Evolutionary conservation across 2,113 vertebrate genomes (phyloP), one percentile per base, ranked within the genome.

Genomic region (Malaclemys terrapin): DNA sequence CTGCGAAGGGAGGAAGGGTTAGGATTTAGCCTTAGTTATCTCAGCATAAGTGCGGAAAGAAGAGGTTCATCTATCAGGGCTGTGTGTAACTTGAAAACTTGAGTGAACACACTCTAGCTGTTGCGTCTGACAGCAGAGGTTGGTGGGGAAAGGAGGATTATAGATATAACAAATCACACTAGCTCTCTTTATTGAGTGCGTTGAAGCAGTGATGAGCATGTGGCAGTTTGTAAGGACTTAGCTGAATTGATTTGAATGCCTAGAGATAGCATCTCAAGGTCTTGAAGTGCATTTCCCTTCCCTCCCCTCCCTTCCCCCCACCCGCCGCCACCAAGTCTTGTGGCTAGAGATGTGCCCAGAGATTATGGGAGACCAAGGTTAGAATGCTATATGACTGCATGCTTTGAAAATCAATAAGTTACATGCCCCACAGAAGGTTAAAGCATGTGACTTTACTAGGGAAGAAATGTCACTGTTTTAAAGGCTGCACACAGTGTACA

Each of bases 381-480:
- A 85, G 35, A 38, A 72, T 49, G 20, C 45, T 50, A 38, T 31
- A 31, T 62, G 11, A 24, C 31, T 45, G 19, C 5, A 14, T 54
- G n/a, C n/a, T 42, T 53, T 85, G 38, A 42, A 75, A 24, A 85
- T 20, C 45, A 59, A 4, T 3, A 88, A 56, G 20, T 10, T 16
- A 27, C 6, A 69, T n/a, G 31, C 49, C 52, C 27, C 12, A 9
- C 0, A 42, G 24, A 8, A 8, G 0, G 1, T 35, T 19, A 75
- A 52, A 53, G 24, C 4, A 11, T 45, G 0, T 10, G n/a, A 4
- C 19, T n/a, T 0, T 38, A 3, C 53, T 2, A 1, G 11, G 42
- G 9, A 17, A n/a, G 22, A 93, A 84, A 84, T 1, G 1, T 17
- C 79, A 82, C 57, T 27, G 6, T 49, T 49, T 42, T 84, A 49